Percentiles rank a stretch among this genome's conserved stretches.
Conservation (phyloP, 2,797 vertebrate genomes). For the Lates japonicus region DNA sequence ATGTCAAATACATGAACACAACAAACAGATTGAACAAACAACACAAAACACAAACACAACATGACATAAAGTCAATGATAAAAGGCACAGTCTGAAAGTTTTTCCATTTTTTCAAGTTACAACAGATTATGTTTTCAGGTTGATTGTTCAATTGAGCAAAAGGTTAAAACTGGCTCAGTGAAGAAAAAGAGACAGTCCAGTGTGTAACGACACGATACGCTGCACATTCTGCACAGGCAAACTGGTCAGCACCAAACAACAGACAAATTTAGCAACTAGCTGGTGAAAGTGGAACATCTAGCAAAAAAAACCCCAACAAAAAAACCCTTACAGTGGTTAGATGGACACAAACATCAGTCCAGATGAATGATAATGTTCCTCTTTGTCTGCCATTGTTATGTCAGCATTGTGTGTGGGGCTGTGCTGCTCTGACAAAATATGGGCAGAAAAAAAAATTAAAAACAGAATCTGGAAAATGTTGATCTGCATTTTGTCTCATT, state of each 20-base stretch:
- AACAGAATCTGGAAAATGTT: neutral
- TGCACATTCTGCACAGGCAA: neutral
- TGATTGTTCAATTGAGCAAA: neutral
- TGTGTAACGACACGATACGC: neutral
- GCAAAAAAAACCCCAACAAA: neutral
- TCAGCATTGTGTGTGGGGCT: neutral
- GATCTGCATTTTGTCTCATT: neutral
- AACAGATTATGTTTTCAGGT: neutral
- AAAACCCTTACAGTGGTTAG: too few relatives aligned
- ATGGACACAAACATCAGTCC: neutral
- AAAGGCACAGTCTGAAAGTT: neutral
- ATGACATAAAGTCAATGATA: neutral
- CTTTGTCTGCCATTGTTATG: too few relatives aligned
- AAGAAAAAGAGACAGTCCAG: too few relatives aligned
- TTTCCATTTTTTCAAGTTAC: neutral
- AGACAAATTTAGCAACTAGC: neutral
- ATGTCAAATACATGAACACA: constrained; percentile 29
- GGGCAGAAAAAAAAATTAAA: neutral
- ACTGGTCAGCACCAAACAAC: neutral
- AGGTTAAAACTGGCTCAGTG: neutral
- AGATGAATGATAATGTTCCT: too few relatives aligned
- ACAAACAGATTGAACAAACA: constrained; percentile 15
- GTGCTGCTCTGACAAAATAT: neutral
- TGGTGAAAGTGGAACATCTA: neutral
- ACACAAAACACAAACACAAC: neutral